Evolutionary conservation across 2,888 invertebrate genomes (phyloP).

Genomic region (Drosophila nr. perissopoda): DNA sequence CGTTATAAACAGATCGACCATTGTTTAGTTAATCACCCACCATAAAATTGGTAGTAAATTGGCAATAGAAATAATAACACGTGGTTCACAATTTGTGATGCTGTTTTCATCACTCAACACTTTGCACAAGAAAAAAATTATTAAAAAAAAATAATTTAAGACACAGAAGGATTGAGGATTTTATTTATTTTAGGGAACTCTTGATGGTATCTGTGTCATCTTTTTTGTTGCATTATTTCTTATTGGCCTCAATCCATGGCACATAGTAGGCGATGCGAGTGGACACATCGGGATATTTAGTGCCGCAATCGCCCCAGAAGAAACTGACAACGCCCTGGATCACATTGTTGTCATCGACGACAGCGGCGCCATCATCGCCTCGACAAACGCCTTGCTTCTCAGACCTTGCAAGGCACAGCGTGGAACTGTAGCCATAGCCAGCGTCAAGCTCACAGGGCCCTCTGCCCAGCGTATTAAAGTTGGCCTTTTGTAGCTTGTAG

Average conservation of each 20-base stretch:
- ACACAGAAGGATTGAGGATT: neutral
- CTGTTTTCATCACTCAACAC: constrained; percentile 13
- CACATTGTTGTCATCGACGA: constrained; percentile 64
- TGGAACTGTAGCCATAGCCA: constrained; percentile 75
- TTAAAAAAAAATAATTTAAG: constrained; percentile 27
- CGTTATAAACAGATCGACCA: constrained; percentile 16
- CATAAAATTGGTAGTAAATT: constrained; percentile 26
- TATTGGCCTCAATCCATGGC: constrained; percentile 71
- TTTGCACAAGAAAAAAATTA: constrained; percentile 65
- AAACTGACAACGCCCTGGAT: constrained; percentile 79
- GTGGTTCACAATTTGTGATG: neutral
- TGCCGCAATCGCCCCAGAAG: constrained; percentile 79
- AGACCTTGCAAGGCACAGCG: constrained; percentile 72
- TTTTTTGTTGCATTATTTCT: constrained; percentile 10
- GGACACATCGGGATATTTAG: constrained; percentile 78
- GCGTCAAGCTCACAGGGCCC: constrained; percentile 67
- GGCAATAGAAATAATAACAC: constrained; percentile 27
- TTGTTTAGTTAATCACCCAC: neutral
- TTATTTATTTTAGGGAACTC: neutral
- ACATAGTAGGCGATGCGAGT: constrained; percentile 70
- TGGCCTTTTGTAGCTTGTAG: constrained; percentile 75
- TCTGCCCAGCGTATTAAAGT: constrained; percentile 61
- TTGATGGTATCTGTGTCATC: neutral
- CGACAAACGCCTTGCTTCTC: constrained; percentile 77
- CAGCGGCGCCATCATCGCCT: constrained; percentile 82